Evolutionary conservation across 2,113 vertebrate genomes (phyloP).

Genomic region (Odontophorus gujanensis): DNA sequence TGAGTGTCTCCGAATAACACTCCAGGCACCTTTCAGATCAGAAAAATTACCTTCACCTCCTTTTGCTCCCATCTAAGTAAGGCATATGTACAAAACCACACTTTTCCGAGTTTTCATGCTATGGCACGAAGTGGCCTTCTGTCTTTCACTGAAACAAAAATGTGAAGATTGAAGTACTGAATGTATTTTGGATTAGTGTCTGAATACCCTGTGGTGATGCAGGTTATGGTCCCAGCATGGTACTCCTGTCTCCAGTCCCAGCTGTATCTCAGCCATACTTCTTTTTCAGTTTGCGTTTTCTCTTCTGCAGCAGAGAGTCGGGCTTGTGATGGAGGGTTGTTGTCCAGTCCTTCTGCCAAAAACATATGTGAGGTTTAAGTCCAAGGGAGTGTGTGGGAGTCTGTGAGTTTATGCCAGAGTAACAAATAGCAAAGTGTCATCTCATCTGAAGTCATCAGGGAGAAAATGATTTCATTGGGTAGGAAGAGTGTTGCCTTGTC

Average conservation of each 20-base stretch:
- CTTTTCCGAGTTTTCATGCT: neutral
- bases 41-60: neutral
- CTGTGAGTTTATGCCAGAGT: neutral
- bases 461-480: neutral
- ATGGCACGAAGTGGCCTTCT: neutral
- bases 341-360: neutral
- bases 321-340: neutral
- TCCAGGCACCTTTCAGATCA: neutral
- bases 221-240: neutral
- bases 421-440: neutral
- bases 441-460: neutral
- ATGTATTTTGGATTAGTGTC: neutral
- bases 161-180: neutral
- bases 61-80: slow-evolving; percentile 1
- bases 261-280: neutral
- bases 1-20: neutral
- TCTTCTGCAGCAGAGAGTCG: neutral
- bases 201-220: neutral
- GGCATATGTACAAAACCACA: neutral
- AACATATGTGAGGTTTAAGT: neutral
- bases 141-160: neutral
- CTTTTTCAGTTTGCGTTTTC: neutral
- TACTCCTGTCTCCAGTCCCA: neutral
- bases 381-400: neutral
- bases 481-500: neutral